phyloP scores from a whole-genome alignment of 2,888 invertebrate species.

The Amphipoea oculea region DNA sequence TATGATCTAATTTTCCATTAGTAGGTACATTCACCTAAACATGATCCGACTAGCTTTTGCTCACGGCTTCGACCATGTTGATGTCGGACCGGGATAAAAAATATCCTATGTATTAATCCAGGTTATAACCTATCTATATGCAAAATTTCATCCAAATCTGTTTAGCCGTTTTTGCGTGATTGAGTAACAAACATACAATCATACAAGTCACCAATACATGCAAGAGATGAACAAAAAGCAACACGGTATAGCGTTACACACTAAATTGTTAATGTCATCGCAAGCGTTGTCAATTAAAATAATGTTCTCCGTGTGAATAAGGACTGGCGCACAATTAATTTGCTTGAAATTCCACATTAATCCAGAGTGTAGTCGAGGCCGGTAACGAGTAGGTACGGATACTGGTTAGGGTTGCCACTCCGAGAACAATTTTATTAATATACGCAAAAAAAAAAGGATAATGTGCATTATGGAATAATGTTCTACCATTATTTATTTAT shows the following conservation, averaged over 20 bases:
- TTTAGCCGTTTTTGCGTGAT: background rate
- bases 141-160: background rate
- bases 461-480: background rate
- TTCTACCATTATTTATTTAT: background rate
- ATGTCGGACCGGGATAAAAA: background rate
- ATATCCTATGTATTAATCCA: background rate
- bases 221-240: slow-evolving; percentile 19
- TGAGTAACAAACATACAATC: background rate
- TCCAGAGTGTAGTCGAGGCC: slow-evolving; percentile 66
- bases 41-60: background rate
- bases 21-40: background rate
- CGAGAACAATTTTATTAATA: background rate
- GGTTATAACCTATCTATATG: background rate
- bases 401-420: slow-evolving; percentile 35
- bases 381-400: slow-evolving; percentile 48
- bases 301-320: slow-evolving; percentile 71
- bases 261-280: slow-evolving; percentile 69
- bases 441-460: background rate
- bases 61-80: background rate
- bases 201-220: background rate
- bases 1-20: background rate
- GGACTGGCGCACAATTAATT: slow-evolving; percentile 76
- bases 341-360: slow-evolving; percentile 79
- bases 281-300: slow-evolving; percentile 75
- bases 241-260: slow-evolving; percentile 44